Percentiles rank a stretch among this genome's conserved stretches.
Conservation (phyloP, 2,113 vertebrate genomes). For the Callocephalon fimbriatum region DNA sequence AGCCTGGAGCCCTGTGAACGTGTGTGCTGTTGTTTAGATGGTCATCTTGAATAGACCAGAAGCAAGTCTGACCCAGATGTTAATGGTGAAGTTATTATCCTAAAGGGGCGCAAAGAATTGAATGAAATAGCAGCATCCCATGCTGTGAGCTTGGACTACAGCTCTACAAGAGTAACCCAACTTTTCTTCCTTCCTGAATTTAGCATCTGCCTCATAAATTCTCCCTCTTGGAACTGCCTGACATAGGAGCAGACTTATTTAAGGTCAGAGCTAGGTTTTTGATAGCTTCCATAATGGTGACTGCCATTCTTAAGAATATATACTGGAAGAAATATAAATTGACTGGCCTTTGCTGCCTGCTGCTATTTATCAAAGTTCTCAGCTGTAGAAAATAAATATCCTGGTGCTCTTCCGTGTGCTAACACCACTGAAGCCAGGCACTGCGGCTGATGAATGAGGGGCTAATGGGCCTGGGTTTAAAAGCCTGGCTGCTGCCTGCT, state of each 20-base stretch:
- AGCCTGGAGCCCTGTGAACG: background rate
- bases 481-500: background rate
- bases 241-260: conserved; percentile 13
- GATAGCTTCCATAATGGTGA: conserved; percentile 52
- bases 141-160: background rate
- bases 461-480: background rate
- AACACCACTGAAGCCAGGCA: background rate
- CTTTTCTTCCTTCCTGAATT: background rate
- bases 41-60: background rate
- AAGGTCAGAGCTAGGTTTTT: conserved; percentile 46
- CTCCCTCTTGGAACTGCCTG: background rate
- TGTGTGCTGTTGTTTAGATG: fast-evolving
- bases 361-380: background rate
- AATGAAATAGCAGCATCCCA: background rate
- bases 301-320: conserved; percentile 41
- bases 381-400: background rate
- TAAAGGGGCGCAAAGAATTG: background rate
- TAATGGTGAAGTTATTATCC: background rate
- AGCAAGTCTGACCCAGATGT: fast-evolving
- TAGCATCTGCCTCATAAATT: conserved; percentile 23
- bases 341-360: conserved; percentile 46
- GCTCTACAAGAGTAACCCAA: background rate
- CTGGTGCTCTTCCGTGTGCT: background rate
- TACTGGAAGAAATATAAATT: conserved; percentile 18
- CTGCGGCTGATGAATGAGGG: background rate